Evolutionary conservation across 64 coral and sea anemone genomes (phyloP).

Genomic region (Montipora cactus): DNA sequence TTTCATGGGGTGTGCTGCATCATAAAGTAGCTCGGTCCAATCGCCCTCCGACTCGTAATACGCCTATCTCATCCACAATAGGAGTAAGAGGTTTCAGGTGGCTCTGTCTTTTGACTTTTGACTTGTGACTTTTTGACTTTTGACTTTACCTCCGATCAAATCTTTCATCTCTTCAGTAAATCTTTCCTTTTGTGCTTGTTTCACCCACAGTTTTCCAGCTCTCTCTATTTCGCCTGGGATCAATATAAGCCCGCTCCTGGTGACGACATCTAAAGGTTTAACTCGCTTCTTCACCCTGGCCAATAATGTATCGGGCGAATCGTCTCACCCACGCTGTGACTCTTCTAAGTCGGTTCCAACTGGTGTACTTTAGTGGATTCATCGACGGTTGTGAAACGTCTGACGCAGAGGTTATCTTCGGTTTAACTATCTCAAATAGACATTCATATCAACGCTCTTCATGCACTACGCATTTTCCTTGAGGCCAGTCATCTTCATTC

Average conservation of each 20-base stretch:
- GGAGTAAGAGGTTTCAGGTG: not conserved
- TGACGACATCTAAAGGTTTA: not conserved
- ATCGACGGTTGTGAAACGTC: not conserved
- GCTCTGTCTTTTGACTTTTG: not conserved
- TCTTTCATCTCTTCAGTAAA: slow-evolving; percentile 6
- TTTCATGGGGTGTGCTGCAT: not conserved
- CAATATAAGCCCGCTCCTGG: not conserved
- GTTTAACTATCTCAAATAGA: slow-evolving; percentile 3
- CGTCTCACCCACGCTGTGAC: slow-evolving; percentile 36
- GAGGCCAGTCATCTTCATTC: slow-evolving; percentile 21
- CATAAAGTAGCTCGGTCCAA: not conserved
- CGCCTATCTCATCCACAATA: not conserved
- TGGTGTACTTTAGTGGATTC: slow-evolving; percentile 30
- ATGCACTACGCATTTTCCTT: not conserved
- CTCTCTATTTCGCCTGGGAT: not conserved
- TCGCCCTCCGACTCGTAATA: slow-evolving; percentile 41
- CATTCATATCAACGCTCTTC: not conserved
- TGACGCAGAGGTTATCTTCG: not conserved
- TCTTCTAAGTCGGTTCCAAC: slow-evolving; percentile 8
- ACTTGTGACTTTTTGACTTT: not conserved
- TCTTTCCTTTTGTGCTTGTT: slow-evolving; percentile 47
- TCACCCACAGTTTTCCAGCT: slow-evolving; percentile 42
- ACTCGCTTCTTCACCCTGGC: not conserved
- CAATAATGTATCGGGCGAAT: slow-evolving; percentile 6
- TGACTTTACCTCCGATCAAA: not conserved